A percentile compares a stretch with the other conserved stretches of the same genome.
phyloP scores from a whole-genome alignment of 2,113 vertebrate species.

The Morone saxatilis region DNA sequence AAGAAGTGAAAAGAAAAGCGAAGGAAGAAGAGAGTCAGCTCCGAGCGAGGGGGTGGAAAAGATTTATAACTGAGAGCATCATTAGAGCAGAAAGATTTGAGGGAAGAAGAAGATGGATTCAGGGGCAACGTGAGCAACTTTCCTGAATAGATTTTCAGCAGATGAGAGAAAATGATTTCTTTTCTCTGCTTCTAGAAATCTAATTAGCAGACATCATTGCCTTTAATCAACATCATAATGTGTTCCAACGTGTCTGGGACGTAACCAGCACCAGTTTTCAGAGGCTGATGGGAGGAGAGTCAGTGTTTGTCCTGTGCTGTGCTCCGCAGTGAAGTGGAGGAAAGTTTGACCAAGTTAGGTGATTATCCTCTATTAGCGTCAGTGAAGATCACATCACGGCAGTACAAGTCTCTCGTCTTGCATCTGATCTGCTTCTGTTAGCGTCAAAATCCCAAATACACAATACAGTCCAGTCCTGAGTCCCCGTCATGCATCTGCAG shows the following conservation, averaged over 20 bases:
- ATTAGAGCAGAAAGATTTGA: neutral
- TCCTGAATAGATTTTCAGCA: neutral
- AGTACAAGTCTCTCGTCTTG: neutral
- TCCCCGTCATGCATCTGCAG: neutral
- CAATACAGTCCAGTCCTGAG: neutral
- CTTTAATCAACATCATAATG: slow-evolving; percentile 12
- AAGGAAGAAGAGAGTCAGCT: neutral
- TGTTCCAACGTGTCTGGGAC: neutral
- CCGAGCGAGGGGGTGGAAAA: neutral
- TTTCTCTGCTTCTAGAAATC: too few species aligned
- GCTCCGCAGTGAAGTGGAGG: neutral
- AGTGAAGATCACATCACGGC: slow-evolving; percentile 23
- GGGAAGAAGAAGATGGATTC: neutral
- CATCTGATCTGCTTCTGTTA: slow-evolving; percentile 12
- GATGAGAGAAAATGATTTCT: neutral
- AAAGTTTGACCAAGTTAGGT: slow-evolving; percentile 18
- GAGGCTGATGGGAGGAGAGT: neutral
- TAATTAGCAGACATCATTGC: neutral
- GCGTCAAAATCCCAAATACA: slow-evolving; percentile 9
- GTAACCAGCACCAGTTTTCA: neutral
- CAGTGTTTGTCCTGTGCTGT: neutral
- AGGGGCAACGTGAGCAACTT: neutral
- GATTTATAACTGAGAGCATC: neutral
- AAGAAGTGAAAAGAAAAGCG: neutral
- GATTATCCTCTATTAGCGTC: slow-evolving; percentile 53